Base-by-base conservation (phyloP, 2,888 invertebrate genomes). In the Mimachlamys varia region DNA sequence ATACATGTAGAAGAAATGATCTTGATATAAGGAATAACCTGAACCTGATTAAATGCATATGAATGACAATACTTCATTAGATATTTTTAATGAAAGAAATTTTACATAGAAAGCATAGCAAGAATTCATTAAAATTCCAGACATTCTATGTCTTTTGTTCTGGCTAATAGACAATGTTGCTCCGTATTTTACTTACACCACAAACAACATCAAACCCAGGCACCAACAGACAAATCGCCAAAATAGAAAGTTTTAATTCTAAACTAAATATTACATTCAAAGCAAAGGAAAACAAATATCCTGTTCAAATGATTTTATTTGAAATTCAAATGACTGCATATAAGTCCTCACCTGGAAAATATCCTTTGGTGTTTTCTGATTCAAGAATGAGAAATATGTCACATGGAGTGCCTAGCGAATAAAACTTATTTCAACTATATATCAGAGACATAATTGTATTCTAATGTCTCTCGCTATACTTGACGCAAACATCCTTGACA, bases 311-410 rank as follows among this genome's bases (percentile, higher is more conserved):
- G 58, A 58, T 58, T 58, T 58, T 58, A 7, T 22, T 0, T 58
- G 33, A 33, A 10, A 33, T 33, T 76, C 76, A 76, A 58, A 76
- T 76, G 76, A 76, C 76, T 33, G 76, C 76, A 27, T 27, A 27
- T 76, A 76, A 27, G 1, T 27, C 27, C 76, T 76, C 76, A 76
- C 76, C 76, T 76, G 76, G 76, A 76, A 76, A 33, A 76, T 76
- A 76, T 76, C 76, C 76, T 76, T 76, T 27, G 76, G 76, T 76
- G 76, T 76, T 76, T 15, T 76, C 76, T 76, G 76, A 76, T 76
- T 76, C 27, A 76, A 76, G 76, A 76, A 76, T 76, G 76, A 76
- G 76, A 76, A 76, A 76, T 76, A 76, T 76, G 76, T 76, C 76
- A 76, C 33, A 76, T 12, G 76, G 76, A 33, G 76, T 62, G n/a